Conservation (phyloP, 2,113 vertebrate species). For the Pyxicephalus adspersus region DNA sequence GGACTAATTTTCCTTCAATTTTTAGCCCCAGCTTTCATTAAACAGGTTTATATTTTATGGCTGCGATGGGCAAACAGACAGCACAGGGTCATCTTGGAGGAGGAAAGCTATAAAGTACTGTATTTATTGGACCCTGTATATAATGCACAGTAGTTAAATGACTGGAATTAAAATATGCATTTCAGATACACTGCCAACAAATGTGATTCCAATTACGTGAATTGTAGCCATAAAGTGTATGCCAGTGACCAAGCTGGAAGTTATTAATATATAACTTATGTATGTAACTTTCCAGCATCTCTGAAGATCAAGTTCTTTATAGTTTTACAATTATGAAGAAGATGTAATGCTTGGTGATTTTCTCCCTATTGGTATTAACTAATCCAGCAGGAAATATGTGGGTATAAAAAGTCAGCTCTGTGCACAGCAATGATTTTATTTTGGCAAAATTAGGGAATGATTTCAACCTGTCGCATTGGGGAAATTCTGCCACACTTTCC, state of each 20-base stretch:
- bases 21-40: slow-evolving; percentile 15
- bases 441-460: too few relatives aligned
- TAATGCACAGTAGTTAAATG: slow-evolving; percentile 30
- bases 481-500: too few relatives aligned
- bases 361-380: too few relatives aligned
- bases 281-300: background rate
- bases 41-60: slow-evolving; percentile 17
- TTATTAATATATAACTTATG: too few relatives aligned
- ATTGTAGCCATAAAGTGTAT: background rate
- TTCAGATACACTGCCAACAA: slow-evolving; percentile 31
- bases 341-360: too few relatives aligned
- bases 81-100: slow-evolving; percentile 5
- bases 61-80: slow-evolving; percentile 19
- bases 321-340: background rate
- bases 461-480: too few relatives aligned
- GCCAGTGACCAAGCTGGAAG: background rate
- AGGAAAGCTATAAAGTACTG: slow-evolving; percentile 21
- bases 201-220: slow-evolving; percentile 25
- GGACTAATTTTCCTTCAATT: slow-evolving; percentile 23
- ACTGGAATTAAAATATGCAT: slow-evolving; percentile 6
- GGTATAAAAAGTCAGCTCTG: too few relatives aligned
- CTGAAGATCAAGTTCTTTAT: background rate
- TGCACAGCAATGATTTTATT: too few relatives aligned
- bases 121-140: slow-evolving; percentile 19
- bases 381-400: too few relatives aligned